phyloP scores from a whole-genome alignment of 2,113 vertebrate species.

The Chaetura pelagica region DNA sequence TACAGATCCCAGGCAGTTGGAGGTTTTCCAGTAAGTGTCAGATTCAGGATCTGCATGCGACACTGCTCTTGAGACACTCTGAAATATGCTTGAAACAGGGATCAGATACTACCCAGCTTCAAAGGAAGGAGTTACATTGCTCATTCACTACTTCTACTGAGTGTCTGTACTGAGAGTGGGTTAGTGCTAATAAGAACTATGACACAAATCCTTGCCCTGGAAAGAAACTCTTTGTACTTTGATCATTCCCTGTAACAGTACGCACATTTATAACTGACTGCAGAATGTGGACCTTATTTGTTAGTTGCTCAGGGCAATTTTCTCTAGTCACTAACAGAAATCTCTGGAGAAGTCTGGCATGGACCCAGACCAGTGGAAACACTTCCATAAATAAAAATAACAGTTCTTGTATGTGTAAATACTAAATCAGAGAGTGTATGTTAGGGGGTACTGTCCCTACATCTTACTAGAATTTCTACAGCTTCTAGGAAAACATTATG shows the following conservation, averaged over 20 bases:
- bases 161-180: not conserved
- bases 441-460: not conserved
- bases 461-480: not conserved
- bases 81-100: not conserved
- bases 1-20: not conserved
- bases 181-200: not conserved
- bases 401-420: not conserved
- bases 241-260: not conserved
- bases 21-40: not conserved
- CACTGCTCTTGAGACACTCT: not conserved
- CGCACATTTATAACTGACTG: not conserved
- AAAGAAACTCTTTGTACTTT: not conserved
- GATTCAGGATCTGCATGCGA: not conserved
- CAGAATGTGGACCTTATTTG: not conserved
- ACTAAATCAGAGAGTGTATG: not conserved
- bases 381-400: not conserved
- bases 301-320: not conserved
- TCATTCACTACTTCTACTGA: not conserved
- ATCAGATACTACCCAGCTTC: not conserved
- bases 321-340: not conserved
- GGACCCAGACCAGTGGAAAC: not conserved
- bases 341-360: not conserved
- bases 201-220: not conserved
- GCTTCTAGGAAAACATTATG: not conserved
- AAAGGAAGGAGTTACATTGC: not conserved